Percentiles rank a stretch among this genome's conserved stretches.
Conservation (phyloP, 2,113 vertebrate genomes). For the Eolophus roseicapilla region DNA sequence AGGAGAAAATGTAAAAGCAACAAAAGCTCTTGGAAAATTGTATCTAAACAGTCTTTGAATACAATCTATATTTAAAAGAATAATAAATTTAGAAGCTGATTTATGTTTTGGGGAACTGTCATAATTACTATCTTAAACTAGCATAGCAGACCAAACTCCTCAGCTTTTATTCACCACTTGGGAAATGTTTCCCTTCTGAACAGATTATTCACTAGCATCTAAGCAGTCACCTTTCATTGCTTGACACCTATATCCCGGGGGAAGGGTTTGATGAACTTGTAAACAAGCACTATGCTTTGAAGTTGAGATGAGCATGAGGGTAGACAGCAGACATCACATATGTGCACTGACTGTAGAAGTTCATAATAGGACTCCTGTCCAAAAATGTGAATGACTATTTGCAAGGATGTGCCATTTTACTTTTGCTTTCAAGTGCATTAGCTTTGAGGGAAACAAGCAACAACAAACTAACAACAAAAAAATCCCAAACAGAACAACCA, state of each 20-base stretch:
- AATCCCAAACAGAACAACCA: not conserved
- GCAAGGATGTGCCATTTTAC: not conserved
- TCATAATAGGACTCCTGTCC: not conserved
- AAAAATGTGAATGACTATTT: not conserved
- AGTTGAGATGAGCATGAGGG: conserved; percentile 21
- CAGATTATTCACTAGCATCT: not conserved
- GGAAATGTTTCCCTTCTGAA: conserved; percentile 29
- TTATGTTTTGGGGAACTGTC: not conserved
- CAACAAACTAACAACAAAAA: not conserved
- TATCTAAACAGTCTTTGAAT: not conserved
- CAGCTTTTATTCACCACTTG: not conserved
- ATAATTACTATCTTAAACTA: not conserved
- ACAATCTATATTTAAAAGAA: not conserved
- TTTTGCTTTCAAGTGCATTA: not conserved
- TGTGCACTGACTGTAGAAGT: not conserved
- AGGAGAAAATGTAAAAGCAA: not conserved
- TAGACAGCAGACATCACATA: conserved; percentile 56
- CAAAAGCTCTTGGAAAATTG: not conserved
- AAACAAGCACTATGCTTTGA: conserved; percentile 37
- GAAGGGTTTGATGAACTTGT: conserved; percentile 68
- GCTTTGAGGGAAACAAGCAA: not conserved
- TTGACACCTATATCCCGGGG: conserved; percentile 25
- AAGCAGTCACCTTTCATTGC: conserved; percentile 61
- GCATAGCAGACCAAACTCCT: not conserved
- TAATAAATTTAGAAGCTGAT: not conserved